These are phyloP conservation scores for Papilio glaucus DNA, from an alignment of 1,140 invertebrate species.

Conservation along the genomic window DNA sequence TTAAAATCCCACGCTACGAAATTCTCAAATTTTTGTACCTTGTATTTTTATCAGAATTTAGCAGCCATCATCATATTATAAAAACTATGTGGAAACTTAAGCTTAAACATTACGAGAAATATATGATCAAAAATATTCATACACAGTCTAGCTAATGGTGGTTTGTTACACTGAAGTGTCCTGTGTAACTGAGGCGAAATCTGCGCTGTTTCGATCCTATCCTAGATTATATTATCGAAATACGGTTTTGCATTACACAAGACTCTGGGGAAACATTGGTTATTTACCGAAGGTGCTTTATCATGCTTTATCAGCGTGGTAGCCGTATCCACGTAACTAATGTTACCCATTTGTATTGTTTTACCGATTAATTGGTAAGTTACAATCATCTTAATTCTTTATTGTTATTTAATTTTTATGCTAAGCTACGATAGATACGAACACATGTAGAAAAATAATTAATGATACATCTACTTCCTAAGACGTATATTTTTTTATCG, in stretches of 20 bases:
- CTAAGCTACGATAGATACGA: background rate
- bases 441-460: no score
- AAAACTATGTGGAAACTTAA: no score
- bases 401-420: background rate
- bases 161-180: background rate
- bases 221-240: slow-evolving; percentile 22
- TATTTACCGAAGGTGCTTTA: slow-evolving; percentile 31
- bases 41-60: no score
- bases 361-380: slow-evolving; percentile 38
- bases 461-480: background rate
- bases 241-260: slow-evolving; percentile 17
- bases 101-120: no score
- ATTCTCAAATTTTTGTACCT: no score
- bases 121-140: no score
- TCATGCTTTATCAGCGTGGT: slow-evolving; percentile 27
- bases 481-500: background rate
- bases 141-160: no score
- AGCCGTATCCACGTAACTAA: slow-evolving; percentile 20
- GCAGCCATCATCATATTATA: no score
- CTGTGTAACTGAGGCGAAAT: background rate
- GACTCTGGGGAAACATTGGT: slow-evolving; percentile 31
- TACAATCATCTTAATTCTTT: background rate
- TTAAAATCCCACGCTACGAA: no score
- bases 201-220: slow-evolving; percentile 15
- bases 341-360: slow-evolving; percentile 13